Evolutionary conservation across 2,888 invertebrate genomes (phyloP), one percentile per base, ranked within the genome.

Genomic region (Watsonalla cultraria): DNA sequence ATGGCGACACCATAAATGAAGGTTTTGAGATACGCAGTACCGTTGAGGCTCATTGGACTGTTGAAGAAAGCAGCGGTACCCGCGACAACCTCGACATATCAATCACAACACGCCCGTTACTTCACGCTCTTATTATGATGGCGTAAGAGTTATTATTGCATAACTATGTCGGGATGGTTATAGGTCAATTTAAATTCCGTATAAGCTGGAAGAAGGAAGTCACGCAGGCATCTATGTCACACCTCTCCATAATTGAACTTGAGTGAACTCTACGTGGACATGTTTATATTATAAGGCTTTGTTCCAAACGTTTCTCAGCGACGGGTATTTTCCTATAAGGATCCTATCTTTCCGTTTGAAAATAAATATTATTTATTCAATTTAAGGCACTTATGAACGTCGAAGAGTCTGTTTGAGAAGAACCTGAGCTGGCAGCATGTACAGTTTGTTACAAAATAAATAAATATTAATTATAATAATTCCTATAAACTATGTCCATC

Each of bases 171-270:
- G 79, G 84, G 86, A 85, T 84, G 79, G 83, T 74, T 77, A 84
- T 84, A 77, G 84, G 83, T 78, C 83, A 78, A 87, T 90, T 90
- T 86, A 89, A 89, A 90, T 90, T 90, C 89, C 80, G 88, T 79
- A 86, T 86, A 86, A 86, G 90, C 83, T 81, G 88, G 89, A 88
- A 88, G 85, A 86, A 89, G 90, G 90, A 90, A 90, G 90, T 89
- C 88, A 85, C 86, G 86, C 76, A 75, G 74, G 77, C 84, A 84
- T 87, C 83, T 88, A 86, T 87, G 86, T 81, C 83, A 88, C 86
- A 86, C 84, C 82, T 88, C 90, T 89, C 88, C 82, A 83, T 83
- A 82, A 78, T 72, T 84, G 86, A 89, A 88, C 87, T 83, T 83
- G 74, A 79, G 68, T 90, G 89, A 89, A 86, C 89, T 74, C 82